A percentile compares a stretch with the other conserved stretches of the same genome.
phyloP scores from a whole-genome alignment of 2,888 invertebrate genomes.

The Brenthis daphne region DNA sequence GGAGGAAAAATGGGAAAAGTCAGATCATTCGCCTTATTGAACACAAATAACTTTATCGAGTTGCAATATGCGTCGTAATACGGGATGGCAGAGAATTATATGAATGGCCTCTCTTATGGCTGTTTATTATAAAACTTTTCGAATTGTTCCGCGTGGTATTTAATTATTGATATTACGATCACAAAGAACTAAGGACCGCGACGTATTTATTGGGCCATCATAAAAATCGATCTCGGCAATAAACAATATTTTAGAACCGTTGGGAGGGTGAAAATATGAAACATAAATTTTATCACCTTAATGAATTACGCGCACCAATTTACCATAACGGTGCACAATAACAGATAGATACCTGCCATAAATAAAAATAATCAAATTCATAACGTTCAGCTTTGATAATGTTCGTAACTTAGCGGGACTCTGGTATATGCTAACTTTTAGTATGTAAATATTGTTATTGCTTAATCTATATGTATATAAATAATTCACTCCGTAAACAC shows the following conservation, averaged over 20 bases:
- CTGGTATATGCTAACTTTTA: neutral
- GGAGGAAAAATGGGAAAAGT: conserved; percentile 78
- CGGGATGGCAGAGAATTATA: conserved; percentile 38
- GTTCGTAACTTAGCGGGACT: conserved; percentile 53
- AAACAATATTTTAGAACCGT: conserved; percentile 33
- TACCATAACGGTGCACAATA: conserved; percentile 53
- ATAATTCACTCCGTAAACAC: neutral
- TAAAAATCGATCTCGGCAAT: conserved; percentile 17
- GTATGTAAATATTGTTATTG: neutral
- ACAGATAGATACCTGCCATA: conserved; percentile 53
- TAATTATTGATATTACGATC: conserved; percentile 11
- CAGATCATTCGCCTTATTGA: conserved; percentile 79
- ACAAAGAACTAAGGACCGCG: neutral
- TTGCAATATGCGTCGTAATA: conserved; percentile 62
- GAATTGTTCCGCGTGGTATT: neutral
- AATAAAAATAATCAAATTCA: conserved; percentile 65
- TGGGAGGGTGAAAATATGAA: conserved; percentile 32
- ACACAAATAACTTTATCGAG: conserved; percentile 77
- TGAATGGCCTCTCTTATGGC: conserved; percentile 25
- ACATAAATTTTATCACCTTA: conserved; percentile 37
- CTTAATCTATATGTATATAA: no score
- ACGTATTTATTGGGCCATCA: conserved; percentile 16
- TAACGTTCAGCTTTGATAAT: conserved; percentile 67
- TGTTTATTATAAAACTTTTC: conserved; percentile 6
- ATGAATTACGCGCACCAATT: conserved; percentile 41